Base-by-base conservation (phyloP, 1,140 invertebrate genomes). In the Spodoptera litura region DNA sequence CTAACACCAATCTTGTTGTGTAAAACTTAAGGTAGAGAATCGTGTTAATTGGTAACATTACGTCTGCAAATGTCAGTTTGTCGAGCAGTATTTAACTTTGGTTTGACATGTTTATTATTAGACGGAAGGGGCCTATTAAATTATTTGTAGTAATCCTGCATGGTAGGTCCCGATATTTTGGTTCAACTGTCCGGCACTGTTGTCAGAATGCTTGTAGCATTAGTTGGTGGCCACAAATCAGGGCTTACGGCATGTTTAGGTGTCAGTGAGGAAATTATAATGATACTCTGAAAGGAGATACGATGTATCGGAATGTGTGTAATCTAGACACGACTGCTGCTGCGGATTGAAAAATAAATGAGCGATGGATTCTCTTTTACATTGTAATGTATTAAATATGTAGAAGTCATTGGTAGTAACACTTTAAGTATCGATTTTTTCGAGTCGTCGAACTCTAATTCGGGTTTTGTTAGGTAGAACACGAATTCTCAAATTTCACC, bases 101-200 rank as follows among this genome's bases (percentile, higher is more conserved):
- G 82, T 72, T 83, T 91, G 92, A 94, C 92, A 93, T 93, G 91
- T 94, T 94, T 94, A 93, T 94, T 94, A 90, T 94, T 89, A 88
- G 87, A 85, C 84, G 88, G 90, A 90, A 91, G 83, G 81, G 88
- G 88, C 90, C 91, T 93, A 92, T 94, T 94, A 94, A 93, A 93
- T 92, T 91, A 90, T 92, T 90, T 87, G 87, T 87, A 87, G 82
- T 93, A 93, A 93, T 91, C 90, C 89, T 82, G 81, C 80, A 84
- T 74, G 83, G 89, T 88, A 83, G 87, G 88, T 84, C 86, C 49
- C 55, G 88, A 86, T 90, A 92, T 91, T 93, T 91, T 91, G 90
- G 91, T 87, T 87, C 87, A 83, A 82, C 83, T 86, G 74, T 80
- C 82, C 74, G 78, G 81, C 81, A 82, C 83, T 85, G 85, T 85